These are phyloP conservation scores for Chelidonichthys spinosus DNA, from an alignment of 2,797 vertebrate genomes.

Conservation along the genomic window DNA sequence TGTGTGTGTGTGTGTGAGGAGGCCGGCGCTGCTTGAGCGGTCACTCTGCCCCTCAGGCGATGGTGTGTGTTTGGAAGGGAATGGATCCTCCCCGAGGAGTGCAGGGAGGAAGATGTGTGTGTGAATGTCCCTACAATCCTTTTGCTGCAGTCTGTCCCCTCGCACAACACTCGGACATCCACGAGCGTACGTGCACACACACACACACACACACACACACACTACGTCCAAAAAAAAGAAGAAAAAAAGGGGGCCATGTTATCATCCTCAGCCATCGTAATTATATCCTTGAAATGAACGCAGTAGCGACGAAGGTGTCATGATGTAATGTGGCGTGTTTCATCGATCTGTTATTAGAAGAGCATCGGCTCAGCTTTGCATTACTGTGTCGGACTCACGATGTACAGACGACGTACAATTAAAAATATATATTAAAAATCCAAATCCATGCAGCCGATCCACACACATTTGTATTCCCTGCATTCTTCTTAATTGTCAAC, in stretches of 20 bases:
- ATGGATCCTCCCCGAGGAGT: constrained; percentile 83
- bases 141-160: constrained; percentile 77
- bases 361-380: neutral
- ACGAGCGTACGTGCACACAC: neutral
- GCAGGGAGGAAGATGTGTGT: constrained; percentile 69
- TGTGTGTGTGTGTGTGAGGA: constrained; percentile 49
- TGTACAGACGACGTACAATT: neutral
- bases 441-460: neutral
- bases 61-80: constrained; percentile 81
- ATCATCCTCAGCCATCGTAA: neutral
- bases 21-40: constrained; percentile 78
- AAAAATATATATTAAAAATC: neutral
- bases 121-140: constrained; percentile 69
- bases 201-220: neutral
- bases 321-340: neutral
- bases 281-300: neutral
- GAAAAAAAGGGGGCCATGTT: constrained; percentile 8
- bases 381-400: neutral
- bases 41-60: constrained; percentile 83
- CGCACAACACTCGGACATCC: constrained; percentile 45
- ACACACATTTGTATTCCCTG: neutral
- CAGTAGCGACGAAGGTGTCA: neutral
- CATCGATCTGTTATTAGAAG: neutral
- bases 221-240: constrained; percentile 4
- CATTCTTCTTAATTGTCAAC: constrained; percentile 3